Percentiles rank a stretch among this genome's conserved stretches.
phyloP scores from a whole-genome alignment of 2,888 invertebrate genomes.

The Lasioglossum figueresi region DNA sequence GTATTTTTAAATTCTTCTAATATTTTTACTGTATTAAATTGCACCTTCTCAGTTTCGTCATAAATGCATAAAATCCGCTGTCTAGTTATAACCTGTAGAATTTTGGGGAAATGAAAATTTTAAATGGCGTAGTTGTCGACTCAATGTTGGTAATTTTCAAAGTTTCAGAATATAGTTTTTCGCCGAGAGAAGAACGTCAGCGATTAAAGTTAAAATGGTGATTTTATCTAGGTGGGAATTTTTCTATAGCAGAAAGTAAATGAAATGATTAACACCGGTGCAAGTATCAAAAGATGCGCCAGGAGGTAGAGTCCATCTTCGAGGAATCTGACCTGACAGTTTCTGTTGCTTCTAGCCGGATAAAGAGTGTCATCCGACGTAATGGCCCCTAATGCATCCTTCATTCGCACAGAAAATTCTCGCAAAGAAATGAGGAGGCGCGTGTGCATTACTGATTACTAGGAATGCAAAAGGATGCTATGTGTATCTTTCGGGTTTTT shows the following conservation, averaged over 20 bases:
- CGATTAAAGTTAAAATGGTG: background rate
- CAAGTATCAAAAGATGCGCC: conserved; percentile 3
- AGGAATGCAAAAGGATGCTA: conserved; percentile 17
- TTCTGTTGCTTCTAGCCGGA: conserved; percentile 13
- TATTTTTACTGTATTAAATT: no score
- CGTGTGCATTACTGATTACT: conserved; percentile 55
- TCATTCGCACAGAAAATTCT: conserved; percentile 40
- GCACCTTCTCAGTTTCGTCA: no score
- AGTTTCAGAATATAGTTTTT: background rate
- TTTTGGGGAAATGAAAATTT: no score
- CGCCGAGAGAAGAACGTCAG: background rate
- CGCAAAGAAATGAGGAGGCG: conserved; percentile 36
- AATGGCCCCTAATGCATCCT: conserved; percentile 52
- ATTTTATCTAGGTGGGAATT: background rate
- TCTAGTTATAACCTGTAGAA: no score
- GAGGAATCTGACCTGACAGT: conserved; percentile 29
- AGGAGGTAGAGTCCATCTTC: conserved; percentile 36
- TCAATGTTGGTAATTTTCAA: no score
- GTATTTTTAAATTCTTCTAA: no score
- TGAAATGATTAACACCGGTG: conserved; percentile 41
- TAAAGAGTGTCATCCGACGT: conserved; percentile 57
- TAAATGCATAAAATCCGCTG: no score
- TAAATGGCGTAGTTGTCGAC: no score
- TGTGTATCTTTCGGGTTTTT: conserved; percentile 14
- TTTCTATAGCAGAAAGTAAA: background rate